Conservation (phyloP, 92 coral and sea anemone species). For the Palythoa heliodiscus region DNA sequence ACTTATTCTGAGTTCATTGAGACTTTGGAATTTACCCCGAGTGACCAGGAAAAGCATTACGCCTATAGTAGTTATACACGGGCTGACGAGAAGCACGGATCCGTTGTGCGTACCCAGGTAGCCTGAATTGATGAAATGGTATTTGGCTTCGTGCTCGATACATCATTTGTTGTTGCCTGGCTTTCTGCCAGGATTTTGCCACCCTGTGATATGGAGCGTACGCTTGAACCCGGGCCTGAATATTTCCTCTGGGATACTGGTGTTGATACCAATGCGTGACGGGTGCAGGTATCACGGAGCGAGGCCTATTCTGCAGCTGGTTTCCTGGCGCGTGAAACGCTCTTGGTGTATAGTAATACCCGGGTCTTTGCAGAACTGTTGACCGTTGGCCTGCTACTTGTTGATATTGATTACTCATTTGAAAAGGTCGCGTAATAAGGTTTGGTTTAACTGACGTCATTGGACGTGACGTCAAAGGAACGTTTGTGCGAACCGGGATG, state of each 20-base stretch:
- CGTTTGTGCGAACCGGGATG: slow-evolving; percentile 25
- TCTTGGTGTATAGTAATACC: slow-evolving; percentile 17
- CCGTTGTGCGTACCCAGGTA: slow-evolving; percentile 9
- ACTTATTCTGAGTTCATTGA: neutral
- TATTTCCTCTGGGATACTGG: slow-evolving; percentile 26
- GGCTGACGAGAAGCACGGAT: neutral
- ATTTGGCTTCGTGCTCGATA: slow-evolving; percentile 16
- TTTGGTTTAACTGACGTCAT: neutral
- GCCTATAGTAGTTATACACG: slow-evolving; percentile 12
- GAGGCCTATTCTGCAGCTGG: slow-evolving; percentile 17
- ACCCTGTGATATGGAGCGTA: slow-evolving; percentile 17
- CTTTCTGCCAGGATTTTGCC: neutral
- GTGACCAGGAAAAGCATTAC: slow-evolving; percentile 16
- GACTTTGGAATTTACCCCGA: neutral
- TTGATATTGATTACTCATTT: slow-evolving; percentile 7
- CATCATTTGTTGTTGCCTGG: slow-evolving; percentile 1
- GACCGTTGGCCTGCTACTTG: slow-evolving; percentile 24
- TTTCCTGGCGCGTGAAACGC: neutral
- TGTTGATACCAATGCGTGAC: slow-evolving; percentile 17
- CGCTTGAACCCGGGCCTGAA: slow-evolving; percentile 5
- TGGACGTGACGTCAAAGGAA: slow-evolving; percentile 14
- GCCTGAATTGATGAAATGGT: slow-evolving; percentile 7
- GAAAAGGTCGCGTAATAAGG: neutral
- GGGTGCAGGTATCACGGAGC: slow-evolving; percentile 32
- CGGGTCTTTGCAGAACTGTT: slow-evolving; percentile 3